Percentiles rank a stretch among this genome's conserved stretches.
Evolutionary conservation across 2,888 invertebrate genomes (phyloP).

Genomic region (Drosophila cyrtoloma): DNA sequence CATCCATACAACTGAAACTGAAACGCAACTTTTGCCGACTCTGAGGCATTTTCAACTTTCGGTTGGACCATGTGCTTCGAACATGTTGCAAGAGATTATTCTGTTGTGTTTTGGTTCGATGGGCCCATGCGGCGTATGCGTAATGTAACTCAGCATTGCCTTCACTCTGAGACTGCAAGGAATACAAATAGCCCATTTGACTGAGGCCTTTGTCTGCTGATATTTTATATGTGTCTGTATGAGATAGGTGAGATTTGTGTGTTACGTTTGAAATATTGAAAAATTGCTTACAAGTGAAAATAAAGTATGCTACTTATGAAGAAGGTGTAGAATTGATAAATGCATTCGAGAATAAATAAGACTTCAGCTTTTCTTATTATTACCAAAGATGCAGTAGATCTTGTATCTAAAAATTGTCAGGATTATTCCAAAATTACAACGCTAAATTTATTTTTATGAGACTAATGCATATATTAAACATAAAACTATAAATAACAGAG

Average conservation of each 20-base stretch:
- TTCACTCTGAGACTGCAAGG: constrained; percentile 37
- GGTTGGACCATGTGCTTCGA: constrained; percentile 65
- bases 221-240: not conserved
- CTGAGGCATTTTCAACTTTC: constrained; percentile 23
- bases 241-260: constrained; percentile 19
- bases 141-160: constrained; percentile 31
- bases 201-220: constrained; percentile 3
- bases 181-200: constrained; percentile 47
- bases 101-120: constrained; percentile 76
- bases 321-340: constrained; percentile 18
- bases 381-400: no score
- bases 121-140: constrained; percentile 43
- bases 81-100: constrained; percentile 57
- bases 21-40: constrained; percentile 45
- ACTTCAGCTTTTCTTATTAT: not conserved
- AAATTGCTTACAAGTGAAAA: constrained; percentile 63
- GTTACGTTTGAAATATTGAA: constrained; percentile 40
- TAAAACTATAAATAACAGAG: not conserved
- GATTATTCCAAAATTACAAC: not conserved
- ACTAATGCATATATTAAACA: not conserved
- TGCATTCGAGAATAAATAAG: constrained; percentile 40
- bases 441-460: not conserved
- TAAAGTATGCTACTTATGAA: constrained; percentile 35
- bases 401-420: not conserved
- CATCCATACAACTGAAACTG: constrained; percentile 72